Conservation (phyloP, 2,797 vertebrate species). For the Danio aesculapii region DNA sequence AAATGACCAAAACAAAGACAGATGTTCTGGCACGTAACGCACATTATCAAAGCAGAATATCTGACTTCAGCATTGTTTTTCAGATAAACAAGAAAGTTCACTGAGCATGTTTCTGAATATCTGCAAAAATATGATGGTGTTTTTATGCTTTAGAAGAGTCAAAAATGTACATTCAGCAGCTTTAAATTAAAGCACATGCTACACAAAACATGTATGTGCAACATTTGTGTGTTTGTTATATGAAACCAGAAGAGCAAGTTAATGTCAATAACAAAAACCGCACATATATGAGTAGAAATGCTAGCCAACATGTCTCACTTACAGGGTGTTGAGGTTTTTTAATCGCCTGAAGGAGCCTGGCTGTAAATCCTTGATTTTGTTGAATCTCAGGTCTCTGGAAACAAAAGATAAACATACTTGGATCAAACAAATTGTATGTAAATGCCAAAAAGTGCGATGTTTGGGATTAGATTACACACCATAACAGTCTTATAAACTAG, state of each 20-base stretch:
- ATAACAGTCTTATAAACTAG: background rate
- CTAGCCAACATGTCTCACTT: conserved; percentile 64
- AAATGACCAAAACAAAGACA: too few species aligned
- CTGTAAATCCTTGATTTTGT: conserved; percentile 96
- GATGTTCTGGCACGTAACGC: too few species aligned
- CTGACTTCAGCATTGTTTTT: too few species aligned
- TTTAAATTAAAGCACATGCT: too few species aligned
- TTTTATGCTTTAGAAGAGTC: too few species aligned
- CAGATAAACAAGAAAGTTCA: too few species aligned
- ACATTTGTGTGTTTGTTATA: too few species aligned
- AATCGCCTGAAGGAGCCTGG: conserved; percentile 88
- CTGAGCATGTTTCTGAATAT: too few species aligned
- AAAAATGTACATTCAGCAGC: too few species aligned
- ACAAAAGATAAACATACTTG: conserved; percentile 41
- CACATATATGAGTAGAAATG: background rate
- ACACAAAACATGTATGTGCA: background rate
- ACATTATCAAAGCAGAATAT: too few species aligned
- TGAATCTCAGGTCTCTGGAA: conserved; percentile 94
- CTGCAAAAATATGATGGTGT: too few species aligned
- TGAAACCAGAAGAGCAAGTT: background rate
- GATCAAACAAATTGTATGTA: background rate
- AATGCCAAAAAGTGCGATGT: too few species aligned
- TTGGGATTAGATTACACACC: background rate
- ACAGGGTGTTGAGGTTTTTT: conserved; percentile 93
- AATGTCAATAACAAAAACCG: background rate